Evolutionary conservation across 2,888 invertebrate species (phyloP).

Genomic region (Rotaria socialis): DNA sequence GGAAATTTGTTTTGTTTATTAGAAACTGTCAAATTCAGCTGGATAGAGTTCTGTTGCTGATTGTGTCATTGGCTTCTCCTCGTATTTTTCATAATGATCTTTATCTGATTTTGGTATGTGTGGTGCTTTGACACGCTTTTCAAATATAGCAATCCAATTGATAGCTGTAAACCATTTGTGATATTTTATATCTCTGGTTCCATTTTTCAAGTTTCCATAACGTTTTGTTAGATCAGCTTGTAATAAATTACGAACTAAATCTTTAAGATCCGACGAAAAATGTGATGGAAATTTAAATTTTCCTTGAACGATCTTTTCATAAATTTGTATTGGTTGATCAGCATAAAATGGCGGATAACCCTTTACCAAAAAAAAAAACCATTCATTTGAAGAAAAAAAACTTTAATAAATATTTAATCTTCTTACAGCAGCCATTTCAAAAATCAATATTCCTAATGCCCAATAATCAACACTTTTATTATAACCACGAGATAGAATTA

Average conservation of each 20-base stretch:
- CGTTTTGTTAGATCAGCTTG: constrained; percentile 87
- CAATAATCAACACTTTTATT: constrained; percentile 47
- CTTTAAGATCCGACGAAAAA: constrained; percentile 95
- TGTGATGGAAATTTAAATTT: constrained; percentile 96
- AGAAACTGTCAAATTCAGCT: constrained; percentile 98
- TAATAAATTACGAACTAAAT: constrained; percentile 82
- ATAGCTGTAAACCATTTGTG: constrained; percentile 98
- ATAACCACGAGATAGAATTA: constrained; percentile 46
- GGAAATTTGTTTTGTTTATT: constrained; percentile 46
- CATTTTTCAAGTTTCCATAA: constrained; percentile 96
- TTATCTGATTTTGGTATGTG: constrained; percentile 44
- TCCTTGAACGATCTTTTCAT: constrained; percentile 98
- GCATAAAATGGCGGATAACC: constrained; percentile 99
- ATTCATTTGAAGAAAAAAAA: neutral
- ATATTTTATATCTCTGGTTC: constrained; percentile 96
- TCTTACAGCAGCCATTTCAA: constrained; percentile 59
- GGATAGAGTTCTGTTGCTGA: constrained; percentile 98
- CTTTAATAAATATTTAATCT: neutral
- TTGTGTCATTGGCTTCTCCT: constrained; percentile 96
- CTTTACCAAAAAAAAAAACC: constrained; percentile 51
- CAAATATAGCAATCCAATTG: constrained; percentile 98
- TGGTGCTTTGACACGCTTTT: constrained; percentile 70
- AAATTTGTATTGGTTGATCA: constrained; percentile 99
- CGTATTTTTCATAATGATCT: constrained; percentile 86
- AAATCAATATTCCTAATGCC: constrained; percentile 50